Base-by-base conservation (phyloP, 2,113 vertebrate genomes). In the Lamprologus callipterus region DNA sequence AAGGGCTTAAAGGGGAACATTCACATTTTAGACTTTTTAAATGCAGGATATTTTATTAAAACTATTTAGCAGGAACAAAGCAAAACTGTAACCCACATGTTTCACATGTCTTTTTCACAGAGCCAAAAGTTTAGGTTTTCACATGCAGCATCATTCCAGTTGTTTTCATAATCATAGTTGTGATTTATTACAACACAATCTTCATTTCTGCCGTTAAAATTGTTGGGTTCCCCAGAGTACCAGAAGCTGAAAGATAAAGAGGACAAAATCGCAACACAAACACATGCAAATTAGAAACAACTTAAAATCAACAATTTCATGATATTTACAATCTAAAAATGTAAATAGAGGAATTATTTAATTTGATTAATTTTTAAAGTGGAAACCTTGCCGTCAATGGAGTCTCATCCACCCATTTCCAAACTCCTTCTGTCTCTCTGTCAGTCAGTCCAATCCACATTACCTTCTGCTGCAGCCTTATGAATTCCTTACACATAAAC, bases 351-450 rank as follows among this genome's bases (percentile, higher is more conserved):
- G 13, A 73, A 17, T 26, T 45, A 9, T 73, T 42, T 73, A 5
- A 45, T 26, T 73, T 45, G 8, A 73, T 23, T 26, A 26, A 73
- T 16, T 26, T 45, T 42, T 17, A 73, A 73, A 23, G 37, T 45
- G 68, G 40, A 45, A 45, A 73, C 68, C 68, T 73, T 42, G 11
- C 14, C 8, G 8, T 73, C 7, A 88, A 0, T 14, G n/a, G 53
- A 57, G 79, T 85, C 12, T 83, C 87, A 81, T 88, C 87, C 19
- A 85, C 83, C 87, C 83, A 85, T 45, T 78, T 88, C 87, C 83
- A 88, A 4, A 16, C 73, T 17, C 83, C 79, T 7, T 85, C 65
- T 12, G 26, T 51, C 63, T 88, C 78, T 37, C 2, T 19, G 53
- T 82, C 63, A 53, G 28, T 82, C 42, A 88, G 78, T 54, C 87